Evolutionary conservation across 2,797 vertebrate genomes (phyloP).

Genomic region (Lagodon rhomboides): DNA sequence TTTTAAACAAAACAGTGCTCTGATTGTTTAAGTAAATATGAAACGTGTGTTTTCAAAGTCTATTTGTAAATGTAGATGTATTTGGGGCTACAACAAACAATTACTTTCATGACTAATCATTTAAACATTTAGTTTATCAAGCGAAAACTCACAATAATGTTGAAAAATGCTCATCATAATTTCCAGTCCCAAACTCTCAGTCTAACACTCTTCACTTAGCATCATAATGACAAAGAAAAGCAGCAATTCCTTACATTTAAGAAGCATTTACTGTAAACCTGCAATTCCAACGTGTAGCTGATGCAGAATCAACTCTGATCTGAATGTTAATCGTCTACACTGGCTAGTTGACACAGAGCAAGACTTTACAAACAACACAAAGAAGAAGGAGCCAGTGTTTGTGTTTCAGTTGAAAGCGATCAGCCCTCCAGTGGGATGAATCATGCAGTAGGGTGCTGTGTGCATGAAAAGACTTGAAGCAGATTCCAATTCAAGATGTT

Average conservation of each 20-base stretch:
- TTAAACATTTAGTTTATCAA: no score
- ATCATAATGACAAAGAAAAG: no score
- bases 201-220: no score
- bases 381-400: background rate
- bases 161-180: no score
- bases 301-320: background rate
- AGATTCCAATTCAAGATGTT: background rate
- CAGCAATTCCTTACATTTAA: no score
- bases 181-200: no score
- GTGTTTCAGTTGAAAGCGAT: constrained; percentile 1
- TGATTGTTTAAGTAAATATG: background rate
- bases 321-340: background rate
- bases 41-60: background rate
- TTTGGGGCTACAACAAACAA: background rate
- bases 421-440: constrained; percentile 10
- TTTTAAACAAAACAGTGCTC: background rate
- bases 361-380: background rate
- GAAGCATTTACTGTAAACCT: background rate
- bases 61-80: background rate
- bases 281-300: background rate
- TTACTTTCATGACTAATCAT: no score
- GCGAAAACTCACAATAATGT: no score
- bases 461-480: constrained; percentile 9
- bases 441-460: background rate
- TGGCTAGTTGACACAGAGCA: background rate